Evolutionary conservation across 2,797 vertebrate species (phyloP), one percentile per base, ranked within the genome.

Genomic region (Leucoraja ocellata): DNA sequence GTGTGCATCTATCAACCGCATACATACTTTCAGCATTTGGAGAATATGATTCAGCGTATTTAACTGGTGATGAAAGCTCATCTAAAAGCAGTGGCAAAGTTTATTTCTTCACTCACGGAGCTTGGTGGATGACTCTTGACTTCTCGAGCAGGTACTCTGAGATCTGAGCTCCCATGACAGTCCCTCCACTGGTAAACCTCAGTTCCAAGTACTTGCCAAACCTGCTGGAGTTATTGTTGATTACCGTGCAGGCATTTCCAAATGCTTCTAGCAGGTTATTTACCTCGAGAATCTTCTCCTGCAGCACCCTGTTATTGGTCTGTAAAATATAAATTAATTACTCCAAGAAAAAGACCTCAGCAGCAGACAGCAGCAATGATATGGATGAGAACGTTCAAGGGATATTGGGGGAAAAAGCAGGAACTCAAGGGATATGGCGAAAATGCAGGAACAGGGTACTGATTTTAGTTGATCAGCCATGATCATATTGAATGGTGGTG

Each of bases 131-230:
- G 95, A 99, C 99, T 94, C 99, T 97, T 93, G 99, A 99, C 94
- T 99, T 99, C 95, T 99, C 99, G 94, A 99, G 97, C 93, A 99
- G 98, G 94, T 99, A 99, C 94, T 99, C 98, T 0, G 97, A 98
- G 95, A 99, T 99, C 95, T 99, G 97, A 91, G 98, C 98, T 93
- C 98, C 98, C 58, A 98, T 97, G 71, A 99, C 98, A 0, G 97
- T 97, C 77, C 99, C 99, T 79, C 96, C 97, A 39, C 95, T 95
- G 68, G 98, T 98, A 95, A 99, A 99, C 95, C 97, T 99, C 98
- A 99, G 99, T 96, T 99, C 99, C 95, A 99, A 96, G 94, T 99
- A 99, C 94, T 99, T 99, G 93, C 99, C 99, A 94, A 99, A 99
- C 96, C 99, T 97, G 95, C 99, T 99, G 21, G 99, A 99, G 96